Conservation (phyloP, 2,888 invertebrate genomes). For the Melieria picta region DNA sequence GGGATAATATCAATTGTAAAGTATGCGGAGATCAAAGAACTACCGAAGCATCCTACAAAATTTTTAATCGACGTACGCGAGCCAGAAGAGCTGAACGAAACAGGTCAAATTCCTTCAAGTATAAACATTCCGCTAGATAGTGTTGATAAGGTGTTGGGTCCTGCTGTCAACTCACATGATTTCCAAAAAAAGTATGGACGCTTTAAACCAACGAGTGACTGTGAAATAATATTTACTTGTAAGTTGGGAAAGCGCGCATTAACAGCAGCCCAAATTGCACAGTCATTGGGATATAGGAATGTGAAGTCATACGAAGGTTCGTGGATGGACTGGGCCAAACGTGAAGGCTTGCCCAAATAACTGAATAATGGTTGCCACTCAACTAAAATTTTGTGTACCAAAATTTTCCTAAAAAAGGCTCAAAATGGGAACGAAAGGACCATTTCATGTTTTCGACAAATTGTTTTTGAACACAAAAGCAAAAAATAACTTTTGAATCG, state of each 20-base stretch:
- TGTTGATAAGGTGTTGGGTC: constrained; percentile 49
- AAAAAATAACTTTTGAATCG: too few relatives aligned
- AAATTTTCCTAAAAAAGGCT: too few relatives aligned
- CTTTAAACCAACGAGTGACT: constrained; percentile 70
- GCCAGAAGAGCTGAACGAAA: constrained; percentile 75
- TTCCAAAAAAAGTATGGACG: constrained; percentile 71
- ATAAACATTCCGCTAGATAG: constrained; percentile 78
- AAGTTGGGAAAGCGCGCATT: constrained; percentile 74
- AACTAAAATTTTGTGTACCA: too few relatives aligned
- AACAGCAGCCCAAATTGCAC: constrained; percentile 70
- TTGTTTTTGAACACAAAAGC: too few relatives aligned
- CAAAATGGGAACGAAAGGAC: too few relatives aligned
- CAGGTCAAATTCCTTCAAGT: constrained; percentile 78
- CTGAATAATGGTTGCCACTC: background rate
- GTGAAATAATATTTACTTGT: constrained; percentile 75
- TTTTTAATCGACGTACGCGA: constrained; percentile 82
- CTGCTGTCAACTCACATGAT: constrained; percentile 56
- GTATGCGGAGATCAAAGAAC: constrained; percentile 66
- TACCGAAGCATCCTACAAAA: constrained; percentile 67
- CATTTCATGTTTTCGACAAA: too few relatives aligned
- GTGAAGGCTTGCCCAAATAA: constrained; percentile 50
- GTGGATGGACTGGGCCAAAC: constrained; percentile 63
- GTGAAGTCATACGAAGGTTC: constrained; percentile 61
- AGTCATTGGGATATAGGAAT: constrained; percentile 54
- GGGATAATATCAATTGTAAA: constrained; percentile 32